phyloP scores from a whole-genome alignment of 2,888 invertebrate species.

The Cremastinae sp. region DNA sequence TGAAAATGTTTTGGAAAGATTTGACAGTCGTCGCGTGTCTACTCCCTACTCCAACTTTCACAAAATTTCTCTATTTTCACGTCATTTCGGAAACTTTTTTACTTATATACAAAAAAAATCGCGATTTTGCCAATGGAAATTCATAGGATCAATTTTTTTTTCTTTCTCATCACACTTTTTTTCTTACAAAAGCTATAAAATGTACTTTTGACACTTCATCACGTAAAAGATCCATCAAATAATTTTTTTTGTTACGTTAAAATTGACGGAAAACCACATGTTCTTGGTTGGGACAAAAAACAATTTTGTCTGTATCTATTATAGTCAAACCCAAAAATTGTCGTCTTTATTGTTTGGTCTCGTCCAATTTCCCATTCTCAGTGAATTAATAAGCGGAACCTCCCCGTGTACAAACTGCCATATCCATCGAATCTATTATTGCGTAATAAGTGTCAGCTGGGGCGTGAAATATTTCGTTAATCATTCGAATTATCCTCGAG shows the following conservation, averaged over 20 bases:
- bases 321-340: background rate
- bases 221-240: too few species aligned
- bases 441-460: slow-evolving; percentile 70
- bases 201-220: too few species aligned
- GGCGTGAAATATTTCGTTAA: slow-evolving; percentile 76
- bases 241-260: too few species aligned
- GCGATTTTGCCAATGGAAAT: too few species aligned
- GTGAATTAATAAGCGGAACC: slow-evolving; percentile 3
- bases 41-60: background rate
- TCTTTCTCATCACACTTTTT: too few species aligned
- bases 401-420: slow-evolving; percentile 5
- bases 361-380: background rate
- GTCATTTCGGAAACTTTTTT: background rate
- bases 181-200: too few species aligned
- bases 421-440: background rate
- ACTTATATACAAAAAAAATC: too few species aligned
- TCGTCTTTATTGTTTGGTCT: background rate
- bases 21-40: slow-evolving; percentile 71
- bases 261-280: too few species aligned
- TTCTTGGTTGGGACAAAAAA: too few species aligned
- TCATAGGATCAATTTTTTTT: too few species aligned
- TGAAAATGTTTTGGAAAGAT: slow-evolving; percentile 73
- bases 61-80: slow-evolving; percentile 4
- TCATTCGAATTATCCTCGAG: slow-evolving; percentile 70
- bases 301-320: too few species aligned